These are phyloP conservation scores for Apolygus lucorum DNA, from an alignment of 1,140 invertebrate species.

Conservation along the genomic window DNA sequence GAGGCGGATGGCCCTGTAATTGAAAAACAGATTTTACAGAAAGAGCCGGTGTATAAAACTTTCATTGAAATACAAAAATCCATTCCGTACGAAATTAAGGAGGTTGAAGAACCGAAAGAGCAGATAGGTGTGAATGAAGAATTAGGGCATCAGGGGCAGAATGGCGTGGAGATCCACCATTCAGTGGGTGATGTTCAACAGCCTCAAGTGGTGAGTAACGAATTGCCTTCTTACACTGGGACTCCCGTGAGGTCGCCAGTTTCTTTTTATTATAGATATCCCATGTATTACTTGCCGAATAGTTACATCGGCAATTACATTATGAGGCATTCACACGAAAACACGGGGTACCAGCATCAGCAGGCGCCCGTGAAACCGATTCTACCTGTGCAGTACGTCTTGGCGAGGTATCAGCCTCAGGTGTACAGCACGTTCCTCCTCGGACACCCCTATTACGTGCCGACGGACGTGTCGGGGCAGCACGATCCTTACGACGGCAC, in stretches of 20 bases:
- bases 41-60: slow-evolving; percentile 29
- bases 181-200: background rate
- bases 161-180: background rate
- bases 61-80: slow-evolving; percentile 32
- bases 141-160: background rate
- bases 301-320: slow-evolving; percentile 24
- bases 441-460: background rate
- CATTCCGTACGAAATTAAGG: slow-evolving; percentile 31
- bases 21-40: slow-evolving; percentile 28
- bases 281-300: slow-evolving; percentile 22
- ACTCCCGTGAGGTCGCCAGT: background rate
- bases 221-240: background rate
- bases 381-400: background rate
- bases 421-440: background rate
- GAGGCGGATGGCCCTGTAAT: slow-evolving; percentile 9
- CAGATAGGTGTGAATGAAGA: background rate
- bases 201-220: background rate
- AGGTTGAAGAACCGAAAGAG: slow-evolving; percentile 1
- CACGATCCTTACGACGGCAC: background rate
- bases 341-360: slow-evolving; percentile 17
- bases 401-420: background rate
- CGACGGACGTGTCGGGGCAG: background rate
- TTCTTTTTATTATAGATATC: background rate
- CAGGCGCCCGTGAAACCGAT: background rate
- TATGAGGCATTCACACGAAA: slow-evolving; percentile 26